Percentiles rank a stretch among this genome's conserved stretches.
phyloP scores from a whole-genome alignment of 2,888 invertebrate species.

The Cynaeus angustus region DNA sequence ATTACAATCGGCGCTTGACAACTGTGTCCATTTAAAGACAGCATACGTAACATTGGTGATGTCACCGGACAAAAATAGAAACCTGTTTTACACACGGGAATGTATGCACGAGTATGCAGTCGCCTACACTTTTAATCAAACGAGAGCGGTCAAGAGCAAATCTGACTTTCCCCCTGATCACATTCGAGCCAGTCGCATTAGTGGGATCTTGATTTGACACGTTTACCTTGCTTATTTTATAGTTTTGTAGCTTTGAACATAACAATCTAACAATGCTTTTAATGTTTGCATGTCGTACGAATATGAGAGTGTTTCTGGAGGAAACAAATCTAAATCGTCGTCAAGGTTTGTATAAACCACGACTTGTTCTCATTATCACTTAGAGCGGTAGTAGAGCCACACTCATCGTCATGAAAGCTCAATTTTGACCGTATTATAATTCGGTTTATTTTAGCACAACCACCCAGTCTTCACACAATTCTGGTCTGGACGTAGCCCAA shows the following conservation, averaged over 20 bases:
- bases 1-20: slow-evolving; percentile 60
- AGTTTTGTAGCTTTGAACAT: slow-evolving; percentile 47
- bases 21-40: slow-evolving; percentile 76
- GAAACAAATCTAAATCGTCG: slow-evolving; percentile 75
- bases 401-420: slow-evolving; percentile 5
- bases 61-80: slow-evolving; percentile 77
- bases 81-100: slow-evolving; percentile 62
- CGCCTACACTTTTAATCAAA: slow-evolving; percentile 10
- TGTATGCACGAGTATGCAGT: slow-evolving; percentile 36
- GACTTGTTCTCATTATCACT: background rate
- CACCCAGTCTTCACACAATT: slow-evolving; percentile 73
- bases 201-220: slow-evolving; percentile 7
- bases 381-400: background rate
- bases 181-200: background rate
- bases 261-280: slow-evolving; percentile 67
- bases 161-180: background rate
- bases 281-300: slow-evolving; percentile 82
- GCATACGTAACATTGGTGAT: slow-evolving; percentile 76
- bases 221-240: no score
- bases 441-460: slow-evolving; percentile 76
- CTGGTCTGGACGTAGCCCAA: slow-evolving; percentile 65
- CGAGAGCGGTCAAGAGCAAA: slow-evolving; percentile 3
- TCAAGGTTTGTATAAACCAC: slow-evolving; percentile 71
- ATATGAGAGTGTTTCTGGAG: slow-evolving; percentile 80
- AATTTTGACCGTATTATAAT: background rate